A percentile compares a stretch with the other conserved stretches of the same genome.
Evolutionary conservation across 2,797 vertebrate species (phyloP).

Genomic region (Mormyrus proboscirostris): DNA sequence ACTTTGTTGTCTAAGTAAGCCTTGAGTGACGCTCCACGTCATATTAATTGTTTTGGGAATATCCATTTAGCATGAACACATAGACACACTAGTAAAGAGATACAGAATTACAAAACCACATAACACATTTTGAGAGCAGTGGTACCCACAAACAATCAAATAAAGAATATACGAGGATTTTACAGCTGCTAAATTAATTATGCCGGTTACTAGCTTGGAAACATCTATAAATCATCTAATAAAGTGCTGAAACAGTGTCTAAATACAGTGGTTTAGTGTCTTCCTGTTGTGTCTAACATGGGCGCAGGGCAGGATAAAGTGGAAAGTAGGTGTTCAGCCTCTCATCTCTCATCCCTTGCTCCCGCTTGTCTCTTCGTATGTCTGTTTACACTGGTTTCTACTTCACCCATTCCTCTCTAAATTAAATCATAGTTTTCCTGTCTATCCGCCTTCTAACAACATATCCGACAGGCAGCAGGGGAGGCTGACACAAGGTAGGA

Average conservation of each 20-base stretch:
- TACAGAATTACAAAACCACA: neutral
- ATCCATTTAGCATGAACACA: neutral
- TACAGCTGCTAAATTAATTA: neutral
- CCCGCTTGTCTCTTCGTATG: neutral
- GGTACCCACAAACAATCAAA: neutral
- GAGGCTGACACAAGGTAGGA: neutral
- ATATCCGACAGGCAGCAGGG: neutral
- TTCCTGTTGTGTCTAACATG: neutral
- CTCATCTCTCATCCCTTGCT: neutral
- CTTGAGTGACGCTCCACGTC: neutral
- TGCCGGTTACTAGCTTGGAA: neutral
- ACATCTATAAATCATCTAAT: neutral
- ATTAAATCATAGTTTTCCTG: neutral
- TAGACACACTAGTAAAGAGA: neutral
- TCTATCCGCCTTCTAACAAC: neutral
- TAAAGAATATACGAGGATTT: neutral
- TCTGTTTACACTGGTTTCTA: neutral
- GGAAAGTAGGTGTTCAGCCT: neutral
- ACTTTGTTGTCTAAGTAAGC: neutral
- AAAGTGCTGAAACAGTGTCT: neutral
- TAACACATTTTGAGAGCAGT: neutral
- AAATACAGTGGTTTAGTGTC: neutral
- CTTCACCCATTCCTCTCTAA: neutral
- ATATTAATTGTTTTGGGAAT: neutral
- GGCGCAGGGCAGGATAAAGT: neutral